These are phyloP conservation scores for Pachyramphus minor DNA, from an alignment of 2,113 vertebrate species.

Conservation along the genomic window DNA sequence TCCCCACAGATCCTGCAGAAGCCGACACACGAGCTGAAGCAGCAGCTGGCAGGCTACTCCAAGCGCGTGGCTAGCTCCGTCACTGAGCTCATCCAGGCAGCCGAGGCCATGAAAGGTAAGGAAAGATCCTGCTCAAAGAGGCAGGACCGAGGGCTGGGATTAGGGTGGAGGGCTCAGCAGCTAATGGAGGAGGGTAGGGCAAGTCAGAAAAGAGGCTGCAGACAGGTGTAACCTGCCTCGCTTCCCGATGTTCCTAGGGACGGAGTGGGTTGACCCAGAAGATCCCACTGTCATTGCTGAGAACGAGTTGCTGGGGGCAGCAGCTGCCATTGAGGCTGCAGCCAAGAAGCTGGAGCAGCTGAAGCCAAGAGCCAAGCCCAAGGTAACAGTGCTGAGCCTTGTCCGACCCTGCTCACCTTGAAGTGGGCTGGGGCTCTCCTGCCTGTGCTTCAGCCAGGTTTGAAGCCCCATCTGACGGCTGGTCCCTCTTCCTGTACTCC, in stretches of 20 bases:
- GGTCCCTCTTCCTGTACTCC: background rate
- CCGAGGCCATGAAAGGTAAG: slow-evolving; percentile 97
- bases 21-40: slow-evolving; percentile 89
- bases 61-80: slow-evolving; percentile 94
- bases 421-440: background rate
- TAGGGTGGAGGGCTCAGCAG: background rate
- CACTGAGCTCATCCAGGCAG: slow-evolving; percentile 96
- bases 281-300: slow-evolving; percentile 96
- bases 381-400: slow-evolving; percentile 72
- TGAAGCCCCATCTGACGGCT: background rate
- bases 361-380: slow-evolving; percentile 94
- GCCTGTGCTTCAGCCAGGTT: background rate
- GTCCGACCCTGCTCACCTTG: background rate
- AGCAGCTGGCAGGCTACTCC: slow-evolving; percentile 88
- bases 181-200: background rate
- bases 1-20: slow-evolving; percentile 88
- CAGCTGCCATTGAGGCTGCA: slow-evolving; percentile 96
- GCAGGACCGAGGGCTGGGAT: background rate
- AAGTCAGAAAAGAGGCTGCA: background rate
- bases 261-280: slow-evolving; percentile 95
- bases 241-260: slow-evolving; percentile 62
- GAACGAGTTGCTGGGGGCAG: slow-evolving; percentile 92
- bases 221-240: background rate
- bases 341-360: slow-evolving; percentile 98
- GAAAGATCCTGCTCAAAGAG: background rate